Evolutionary conservation across 2,888 invertebrate species (phyloP).

Genomic region (Amiota mariae): DNA sequence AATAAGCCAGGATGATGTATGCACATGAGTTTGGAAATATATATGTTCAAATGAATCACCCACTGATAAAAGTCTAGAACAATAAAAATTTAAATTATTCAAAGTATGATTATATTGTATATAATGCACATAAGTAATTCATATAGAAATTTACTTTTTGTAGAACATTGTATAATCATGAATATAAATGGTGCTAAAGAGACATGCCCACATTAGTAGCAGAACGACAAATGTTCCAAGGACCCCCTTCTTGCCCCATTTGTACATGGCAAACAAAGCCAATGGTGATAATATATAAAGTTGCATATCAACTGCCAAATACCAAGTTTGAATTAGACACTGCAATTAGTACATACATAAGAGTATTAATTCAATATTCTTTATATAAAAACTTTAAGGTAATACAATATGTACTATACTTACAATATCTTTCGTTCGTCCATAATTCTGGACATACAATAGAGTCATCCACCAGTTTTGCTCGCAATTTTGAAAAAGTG

Average conservation of each 20-base stretch:
- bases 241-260: conserved; percentile 61
- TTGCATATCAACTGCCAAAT: conserved; percentile 77
- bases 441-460: conserved; percentile 74
- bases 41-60: conserved; percentile 42
- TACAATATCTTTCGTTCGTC: conserved; percentile 62
- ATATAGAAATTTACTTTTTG: conserved; percentile 39
- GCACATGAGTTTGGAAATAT: conserved; percentile 59
- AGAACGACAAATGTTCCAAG: conserved; percentile 51
- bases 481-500: conserved; percentile 69
- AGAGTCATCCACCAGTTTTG: conserved; percentile 74
- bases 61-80: background rate
- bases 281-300: conserved; percentile 75
- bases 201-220: conserved; percentile 56
- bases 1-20: conserved; percentile 63
- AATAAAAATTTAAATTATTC: no score
- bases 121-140: no score
- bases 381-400: no score
- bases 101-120: no score
- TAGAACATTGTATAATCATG: conserved; percentile 52
- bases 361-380: background rate
- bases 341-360: conserved; percentile 35
- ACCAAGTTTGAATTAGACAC: conserved; percentile 77
- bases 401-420: conserved; percentile 21
- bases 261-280: conserved; percentile 73
- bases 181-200: conserved; percentile 57